Evolutionary conservation across 1,140 invertebrate genomes (phyloP), one percentile per base, ranked within the genome.

Genomic region (Zophobas morio): DNA sequence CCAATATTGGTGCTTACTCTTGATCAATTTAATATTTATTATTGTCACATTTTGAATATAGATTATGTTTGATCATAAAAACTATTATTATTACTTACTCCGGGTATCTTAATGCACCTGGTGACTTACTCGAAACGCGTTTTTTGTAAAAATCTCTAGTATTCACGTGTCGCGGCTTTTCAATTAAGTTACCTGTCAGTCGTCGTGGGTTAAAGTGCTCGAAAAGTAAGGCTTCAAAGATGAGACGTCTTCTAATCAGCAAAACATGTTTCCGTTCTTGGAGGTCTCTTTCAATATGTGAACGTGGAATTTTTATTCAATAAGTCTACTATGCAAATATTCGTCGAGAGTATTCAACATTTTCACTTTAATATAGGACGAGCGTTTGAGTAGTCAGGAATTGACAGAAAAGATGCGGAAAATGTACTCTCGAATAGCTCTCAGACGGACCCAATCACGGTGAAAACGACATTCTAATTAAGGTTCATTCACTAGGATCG

Each of bases 381-480:
- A 3, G 42, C 42, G 42, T 8, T n/a, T 20, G 49, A 51, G n/a
- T 51, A 2, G 49, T 51, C 60, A 39, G 39, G 60, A 66, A 66
- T 66, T 39, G 60, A 66, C 60, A 66, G 39, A 46, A 66, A 66
- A 66, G 60, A 66, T 66, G 34, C 60, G 37, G 37, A 32, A 66
- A 66, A 42, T 39, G 60, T 39, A 66, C 60, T 66, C 37, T 36
- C 57, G 57, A 63, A 63, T 20, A 4, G 3, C n/a, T 51, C 42
- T 8, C 42, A 20, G 49, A 51, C 49, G 49, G 36, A 63, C 36
- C 60, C 2, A 33, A 66, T 40, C 37, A 66, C n/a, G 60, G 42
- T 66, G 37, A 66, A 66, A 66, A 66, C 60, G 60, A 66, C 60
- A 66, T 66, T 66, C 60, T 66, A 66, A 66, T 66, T 66, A 66